Conservation (phyloP, 1,140 invertebrate genomes). For the Ericerus pela region DNA sequence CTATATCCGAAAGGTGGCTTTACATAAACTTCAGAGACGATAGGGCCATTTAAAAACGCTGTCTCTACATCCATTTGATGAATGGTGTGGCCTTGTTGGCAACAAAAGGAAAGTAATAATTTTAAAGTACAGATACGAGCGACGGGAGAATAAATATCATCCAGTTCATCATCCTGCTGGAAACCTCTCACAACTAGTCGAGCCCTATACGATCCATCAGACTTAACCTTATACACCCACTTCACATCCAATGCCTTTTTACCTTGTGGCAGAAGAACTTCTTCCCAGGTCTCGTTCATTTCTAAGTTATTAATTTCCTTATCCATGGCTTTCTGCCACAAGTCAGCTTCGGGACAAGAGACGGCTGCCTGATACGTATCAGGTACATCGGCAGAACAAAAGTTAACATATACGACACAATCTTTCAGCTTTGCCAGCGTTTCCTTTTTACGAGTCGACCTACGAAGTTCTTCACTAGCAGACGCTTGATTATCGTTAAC, state of each 20-base stretch:
- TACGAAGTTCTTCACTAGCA: not conserved
- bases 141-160: conserved; percentile 22
- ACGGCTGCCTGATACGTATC: not conserved
- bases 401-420: not conserved
- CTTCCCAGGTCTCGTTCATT: conserved; percentile 22
- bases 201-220: conserved; percentile 20
- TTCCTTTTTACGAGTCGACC: too few species aligned
- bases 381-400: not conserved
- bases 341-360: not conserved
- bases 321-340: conserved; percentile 17
- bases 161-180: conserved; percentile 18
- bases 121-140: conserved; percentile 20
- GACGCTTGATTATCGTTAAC: too few species aligned
- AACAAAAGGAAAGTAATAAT: conserved; percentile 19
- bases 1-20: conserved; percentile 22
- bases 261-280: conserved; percentile 18
- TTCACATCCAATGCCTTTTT: conserved; percentile 19
- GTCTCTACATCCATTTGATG: conserved; percentile 23
- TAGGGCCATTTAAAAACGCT: conserved; percentile 24
- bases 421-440: too few species aligned
- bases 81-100: conserved; percentile 7
- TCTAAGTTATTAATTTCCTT: conserved; percentile 13
- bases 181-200: conserved; percentile 21
- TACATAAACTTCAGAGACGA: conserved; percentile 25
- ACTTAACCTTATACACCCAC: conserved; percentile 21